Evolutionary conservation across 2,888 invertebrate genomes (phyloP).

Genomic region (Anodontia alba): DNA sequence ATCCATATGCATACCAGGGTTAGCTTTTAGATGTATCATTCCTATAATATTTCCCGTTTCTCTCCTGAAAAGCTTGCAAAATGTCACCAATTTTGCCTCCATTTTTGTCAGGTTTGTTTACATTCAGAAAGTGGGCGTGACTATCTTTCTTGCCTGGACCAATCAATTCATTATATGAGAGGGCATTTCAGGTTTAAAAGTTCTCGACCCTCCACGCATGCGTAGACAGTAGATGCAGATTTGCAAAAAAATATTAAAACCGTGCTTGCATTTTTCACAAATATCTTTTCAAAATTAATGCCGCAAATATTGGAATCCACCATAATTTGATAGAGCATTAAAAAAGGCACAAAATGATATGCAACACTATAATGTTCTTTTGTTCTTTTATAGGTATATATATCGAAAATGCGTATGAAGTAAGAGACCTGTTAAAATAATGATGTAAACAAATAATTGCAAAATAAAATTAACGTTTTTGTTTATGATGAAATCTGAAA

Average conservation of each 20-base stretch:
- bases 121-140: constrained; percentile 50
- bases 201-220: constrained; percentile 37
- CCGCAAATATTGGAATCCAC: constrained; percentile 45
- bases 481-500: too few species aligned
- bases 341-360: constrained; percentile 52
- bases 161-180: constrained; percentile 56
- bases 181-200: constrained; percentile 46
- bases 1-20: constrained; percentile 87
- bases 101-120: constrained; percentile 55
- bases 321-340: neutral
- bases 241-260: neutral
- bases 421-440: too few species aligned
- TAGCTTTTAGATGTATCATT: constrained; percentile 90
- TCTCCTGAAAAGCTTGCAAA: constrained; percentile 64
- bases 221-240: neutral
- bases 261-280: constrained; percentile 18
- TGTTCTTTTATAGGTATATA: too few species aligned
- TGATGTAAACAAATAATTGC: neutral
- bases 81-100: constrained; percentile 59
- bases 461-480: too few species aligned
- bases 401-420: too few species aligned
- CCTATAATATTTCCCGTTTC: constrained; percentile 86
- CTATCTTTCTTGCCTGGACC: constrained; percentile 55
- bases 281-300: constrained; percentile 45
- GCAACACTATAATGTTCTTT: constrained; percentile 30